These are phyloP conservation scores for Cephus pulcher DNA, from an alignment of 2,888 invertebrate species.

Conservation along the genomic window DNA sequence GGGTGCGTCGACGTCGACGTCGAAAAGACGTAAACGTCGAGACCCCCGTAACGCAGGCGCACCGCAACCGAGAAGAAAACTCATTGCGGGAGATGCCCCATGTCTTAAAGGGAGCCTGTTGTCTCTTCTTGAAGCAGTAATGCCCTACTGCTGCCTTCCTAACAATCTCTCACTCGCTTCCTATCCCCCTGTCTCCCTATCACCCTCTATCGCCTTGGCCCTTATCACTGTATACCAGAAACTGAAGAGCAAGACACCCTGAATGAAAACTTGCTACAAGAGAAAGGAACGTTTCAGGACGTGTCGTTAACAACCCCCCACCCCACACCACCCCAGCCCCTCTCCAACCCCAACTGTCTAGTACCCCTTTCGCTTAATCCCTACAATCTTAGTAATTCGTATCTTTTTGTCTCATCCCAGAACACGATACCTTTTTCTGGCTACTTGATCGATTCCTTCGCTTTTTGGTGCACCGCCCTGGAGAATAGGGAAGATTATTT, in stretches of 20 bases:
- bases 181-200: constrained; percentile 13
- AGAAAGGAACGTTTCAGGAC: constrained; percentile 20
- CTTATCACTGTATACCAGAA: constrained; percentile 1
- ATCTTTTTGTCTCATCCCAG: neutral
- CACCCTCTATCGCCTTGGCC: constrained; percentile 3
- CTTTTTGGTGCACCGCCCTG: neutral
- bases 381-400: neutral
- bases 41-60: constrained; percentile 25
- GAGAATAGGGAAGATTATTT: neutral
- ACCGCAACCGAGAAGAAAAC: neutral
- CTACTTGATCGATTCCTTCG: neutral
- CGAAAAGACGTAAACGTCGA: constrained; percentile 54
- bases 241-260: constrained; percentile 19
- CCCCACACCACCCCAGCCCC: neutral
- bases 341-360: neutral
- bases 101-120: neutral
- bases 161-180: constrained; percentile 19
- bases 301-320: constrained; percentile 27
- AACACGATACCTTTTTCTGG: neutral
- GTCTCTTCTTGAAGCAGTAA: neutral
- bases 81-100: neutral
- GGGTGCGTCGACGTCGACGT: constrained; percentile 58
- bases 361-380: neutral
- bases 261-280: constrained; percentile 15
- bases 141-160: constrained; percentile 16